These are phyloP conservation scores for Halcyon smyrnensis DNA, from an alignment of 2,797 vertebrate genomes.

Conservation along the genomic window DNA sequence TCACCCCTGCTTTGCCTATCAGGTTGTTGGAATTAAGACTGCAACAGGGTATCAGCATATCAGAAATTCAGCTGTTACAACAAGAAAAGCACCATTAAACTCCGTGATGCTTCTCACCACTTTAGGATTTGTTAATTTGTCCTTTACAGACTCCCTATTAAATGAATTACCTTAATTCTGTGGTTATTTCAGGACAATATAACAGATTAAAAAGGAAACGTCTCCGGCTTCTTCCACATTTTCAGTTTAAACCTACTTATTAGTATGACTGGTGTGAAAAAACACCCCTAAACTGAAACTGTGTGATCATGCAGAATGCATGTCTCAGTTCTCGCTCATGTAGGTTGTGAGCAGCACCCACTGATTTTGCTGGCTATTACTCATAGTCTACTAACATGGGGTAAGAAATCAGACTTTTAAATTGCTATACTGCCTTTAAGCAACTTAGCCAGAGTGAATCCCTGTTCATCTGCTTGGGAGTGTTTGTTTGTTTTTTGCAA, in stretches of 20 bases:
- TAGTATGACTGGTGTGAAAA: neutral
- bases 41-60: neutral
- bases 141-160: neutral
- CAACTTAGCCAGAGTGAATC: constrained; percentile 2
- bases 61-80: neutral
- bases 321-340: neutral
- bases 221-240: neutral
- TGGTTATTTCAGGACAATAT: neutral
- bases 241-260: neutral
- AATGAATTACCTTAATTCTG: neutral
- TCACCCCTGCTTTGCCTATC: neutral
- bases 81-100: neutral
- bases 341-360: neutral
- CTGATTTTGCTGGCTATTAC: neutral
- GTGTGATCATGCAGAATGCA: neutral
- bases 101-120: neutral
- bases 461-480: neutral
- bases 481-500: neutral
- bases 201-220: neutral
- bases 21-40: neutral
- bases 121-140: neutral
- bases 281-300: neutral
- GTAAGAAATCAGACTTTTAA: neutral
- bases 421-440: neutral
- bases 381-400: neutral